Percentiles rank a stretch among this genome's conserved stretches.
phyloP scores from a whole-genome alignment of 2,113 vertebrate genomes.

The Canis aureus region DNA sequence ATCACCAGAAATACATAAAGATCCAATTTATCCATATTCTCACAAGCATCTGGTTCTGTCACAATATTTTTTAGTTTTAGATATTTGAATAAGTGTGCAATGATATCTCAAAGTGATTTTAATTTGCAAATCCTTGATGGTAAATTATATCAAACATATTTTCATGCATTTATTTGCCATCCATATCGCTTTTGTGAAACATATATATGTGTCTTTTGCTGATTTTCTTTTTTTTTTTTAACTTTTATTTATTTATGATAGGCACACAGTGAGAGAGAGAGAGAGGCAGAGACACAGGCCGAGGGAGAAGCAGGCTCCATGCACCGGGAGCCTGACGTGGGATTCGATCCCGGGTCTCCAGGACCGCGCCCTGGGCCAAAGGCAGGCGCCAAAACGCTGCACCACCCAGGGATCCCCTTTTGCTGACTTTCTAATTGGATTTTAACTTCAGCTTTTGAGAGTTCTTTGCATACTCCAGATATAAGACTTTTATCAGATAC shows the following conservation, averaged over 20 bases:
- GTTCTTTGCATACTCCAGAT: not conserved
- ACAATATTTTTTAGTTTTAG: not conserved
- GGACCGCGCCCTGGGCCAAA: too few relatives aligned
- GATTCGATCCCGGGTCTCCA: too few relatives aligned
- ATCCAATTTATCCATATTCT: not conserved
- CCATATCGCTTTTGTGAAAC: not conserved
- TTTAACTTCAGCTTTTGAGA: not conserved
- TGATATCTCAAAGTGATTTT: not conserved
- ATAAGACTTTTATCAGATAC: not conserved
- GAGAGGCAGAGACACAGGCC: too few relatives aligned
- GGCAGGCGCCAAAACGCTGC: too few relatives aligned
- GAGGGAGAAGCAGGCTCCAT: too few relatives aligned
- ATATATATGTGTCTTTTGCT: not conserved
- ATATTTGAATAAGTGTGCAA: not conserved
- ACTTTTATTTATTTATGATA: too few relatives aligned
- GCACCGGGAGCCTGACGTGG: too few relatives aligned
- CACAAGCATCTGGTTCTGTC: not conserved
- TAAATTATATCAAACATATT: not conserved
- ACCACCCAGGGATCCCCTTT: too few relatives aligned
- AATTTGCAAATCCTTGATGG: not conserved
- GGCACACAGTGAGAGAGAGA: too few relatives aligned
- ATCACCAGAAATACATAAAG: not conserved
- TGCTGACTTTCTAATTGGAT: not conserved
- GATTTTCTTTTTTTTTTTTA: too few relatives aligned
- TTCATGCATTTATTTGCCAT: not conserved